Base-by-base conservation (phyloP, 2,888 invertebrate genomes). In the Octodonta nipae region DNA sequence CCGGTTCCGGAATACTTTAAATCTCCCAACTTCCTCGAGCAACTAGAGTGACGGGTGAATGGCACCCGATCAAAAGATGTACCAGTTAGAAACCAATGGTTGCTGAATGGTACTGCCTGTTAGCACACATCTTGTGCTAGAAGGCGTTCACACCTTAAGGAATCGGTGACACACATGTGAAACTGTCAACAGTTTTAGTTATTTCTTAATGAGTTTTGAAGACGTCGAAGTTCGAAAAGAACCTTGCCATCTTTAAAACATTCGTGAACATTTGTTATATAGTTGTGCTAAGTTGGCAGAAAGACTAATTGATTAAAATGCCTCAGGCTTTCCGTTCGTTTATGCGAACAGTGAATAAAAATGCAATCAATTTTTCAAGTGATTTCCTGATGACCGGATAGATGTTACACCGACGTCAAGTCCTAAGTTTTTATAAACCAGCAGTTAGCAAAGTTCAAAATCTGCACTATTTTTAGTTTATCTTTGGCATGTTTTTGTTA, bases 1-100 rank as follows among this genome's bases (percentile, higher is more conserved):
- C 84, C 86, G 44, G 89, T 99, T 55, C 98, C 98, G 49, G 98
- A 98, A 64, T 96, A 92, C 73, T 98, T 99, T 78, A 98, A 98
- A 67, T 89, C 92, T 56, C 92, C 95, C 50, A 93, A 95, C 72
- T 98, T 98, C 74, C 81, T 98, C 67, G 95, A 96, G 65, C 92
- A 93, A 66, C 77, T 98, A 59, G 93, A 92, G 77, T 92, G 76
- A 73, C 59, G 52, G 47, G 52, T 48, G 41, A 42, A 47, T 35
- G 46, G 42, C 26, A 42, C 43, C 42, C 43, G 48, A 50, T 52
- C 55, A 43, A 49, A 55, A 44, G 48, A 45, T 45, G 51, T 48
- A 43, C 48, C 46, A 31, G 40, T 37, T 39, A 49, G 47, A 45
- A 47, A 45, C 46, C 42, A 37, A 36, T 50, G 46, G 47, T 42